phyloP scores from a whole-genome alignment of 2,888 invertebrate species.

The Dasysyrphus tricinctus region DNA sequence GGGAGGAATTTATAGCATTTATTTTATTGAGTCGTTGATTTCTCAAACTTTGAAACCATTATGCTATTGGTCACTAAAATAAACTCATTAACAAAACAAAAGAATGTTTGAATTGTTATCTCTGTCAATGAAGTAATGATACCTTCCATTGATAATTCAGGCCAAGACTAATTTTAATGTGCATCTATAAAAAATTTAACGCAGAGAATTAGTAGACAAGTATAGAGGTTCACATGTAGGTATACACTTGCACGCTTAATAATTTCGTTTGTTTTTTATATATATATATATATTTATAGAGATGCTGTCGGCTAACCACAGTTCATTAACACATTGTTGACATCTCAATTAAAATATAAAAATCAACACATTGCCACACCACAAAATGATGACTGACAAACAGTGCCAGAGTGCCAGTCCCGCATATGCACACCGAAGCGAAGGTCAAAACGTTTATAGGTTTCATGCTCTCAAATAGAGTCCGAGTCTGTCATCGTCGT shows the following conservation, averaged over 20 bases:
- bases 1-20: neutral
- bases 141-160: conserved; percentile 17
- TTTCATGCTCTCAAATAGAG: conserved; percentile 46
- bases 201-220: neutral
- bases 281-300: neutral
- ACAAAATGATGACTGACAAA: conserved; percentile 63
- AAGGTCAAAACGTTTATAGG: conserved; percentile 68
- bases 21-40: conserved; percentile 3
- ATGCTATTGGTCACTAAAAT: neutral
- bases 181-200: conserved; percentile 27
- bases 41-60: neutral
- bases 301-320: conserved; percentile 32
- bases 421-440: conserved; percentile 42
- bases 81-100: conserved; percentile 1
- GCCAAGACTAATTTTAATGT: conserved; percentile 37
- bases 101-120: conserved; percentile 21
- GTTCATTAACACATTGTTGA: conserved; percentile 73
- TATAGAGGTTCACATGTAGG: too few species aligned
- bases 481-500: neutral
- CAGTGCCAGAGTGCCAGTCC: conserved; percentile 14
- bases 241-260: neutral
- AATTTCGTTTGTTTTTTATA: neutral
- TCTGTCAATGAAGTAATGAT: neutral
- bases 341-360: conserved; percentile 69
- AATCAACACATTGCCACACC: conserved; percentile 68